These are phyloP conservation scores for Mobula birostris DNA, from an alignment of 2,113 vertebrate species.

Conservation along the genomic window DNA sequence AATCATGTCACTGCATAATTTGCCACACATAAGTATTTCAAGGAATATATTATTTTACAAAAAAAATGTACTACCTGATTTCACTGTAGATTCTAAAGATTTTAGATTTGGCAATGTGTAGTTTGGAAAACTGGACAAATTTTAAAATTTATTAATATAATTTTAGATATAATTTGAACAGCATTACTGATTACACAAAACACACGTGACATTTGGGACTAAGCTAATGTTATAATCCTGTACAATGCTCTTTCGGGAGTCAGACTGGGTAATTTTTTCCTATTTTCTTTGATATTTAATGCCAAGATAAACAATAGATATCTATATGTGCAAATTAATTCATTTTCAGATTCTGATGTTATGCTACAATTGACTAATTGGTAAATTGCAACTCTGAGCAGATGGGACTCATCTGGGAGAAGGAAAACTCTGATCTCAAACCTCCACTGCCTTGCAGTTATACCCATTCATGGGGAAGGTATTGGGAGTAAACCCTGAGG, in stretches of 20 bases:
- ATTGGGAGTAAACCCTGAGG: too few relatives aligned
- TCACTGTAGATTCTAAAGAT: neutral
- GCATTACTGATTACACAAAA: too few relatives aligned
- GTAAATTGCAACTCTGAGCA: neutral
- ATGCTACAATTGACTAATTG: neutral
- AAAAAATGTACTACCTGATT: neutral
- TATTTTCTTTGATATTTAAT: neutral
- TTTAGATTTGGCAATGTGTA: neutral
- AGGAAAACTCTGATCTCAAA: too few relatives aligned
- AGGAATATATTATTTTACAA: neutral
- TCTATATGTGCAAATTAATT: neutral
- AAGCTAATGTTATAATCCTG: neutral
- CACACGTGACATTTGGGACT: neutral
- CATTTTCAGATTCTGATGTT: neutral
- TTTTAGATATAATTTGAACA: too few relatives aligned
- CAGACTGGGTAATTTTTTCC: neutral
- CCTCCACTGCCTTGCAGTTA: too few relatives aligned
- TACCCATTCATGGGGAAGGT: too few relatives aligned
- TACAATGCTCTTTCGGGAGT: neutral
- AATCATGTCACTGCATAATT: neutral
- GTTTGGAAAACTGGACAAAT: neutral
- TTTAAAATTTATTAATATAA: too few relatives aligned
- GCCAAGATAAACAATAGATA: neutral
- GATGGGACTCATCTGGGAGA: too few relatives aligned
- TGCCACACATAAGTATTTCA: neutral